phyloP scores from a whole-genome alignment of 53 echinoderm and acorn worm genomes.

The Patiria pectinifera region DNA sequence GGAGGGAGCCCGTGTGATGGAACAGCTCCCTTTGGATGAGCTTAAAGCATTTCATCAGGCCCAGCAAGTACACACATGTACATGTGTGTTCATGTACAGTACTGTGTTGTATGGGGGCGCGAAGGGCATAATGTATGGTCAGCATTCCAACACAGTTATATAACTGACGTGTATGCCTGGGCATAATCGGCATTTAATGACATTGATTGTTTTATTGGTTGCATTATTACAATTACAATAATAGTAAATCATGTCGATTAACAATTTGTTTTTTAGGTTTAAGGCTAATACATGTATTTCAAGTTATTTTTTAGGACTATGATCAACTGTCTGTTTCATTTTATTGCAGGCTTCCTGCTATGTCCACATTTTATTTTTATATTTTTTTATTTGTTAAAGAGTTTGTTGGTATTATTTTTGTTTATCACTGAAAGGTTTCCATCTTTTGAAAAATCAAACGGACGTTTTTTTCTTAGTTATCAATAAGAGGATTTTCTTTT shows the following conservation, averaged over 20 bases:
- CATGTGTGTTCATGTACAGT: neutral
- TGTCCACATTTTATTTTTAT: too few relatives aligned
- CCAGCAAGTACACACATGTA: conserved; percentile 8
- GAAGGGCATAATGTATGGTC: neutral
- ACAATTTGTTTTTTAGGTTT: neutral
- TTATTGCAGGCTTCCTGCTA: too few relatives aligned
- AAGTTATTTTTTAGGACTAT: too few relatives aligned
- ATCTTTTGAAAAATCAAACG: too few relatives aligned
- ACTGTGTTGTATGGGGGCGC: neutral
- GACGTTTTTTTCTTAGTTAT: too few relatives aligned
- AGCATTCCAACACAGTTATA: conserved; percentile 29
- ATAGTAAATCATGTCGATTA: too few relatives aligned
- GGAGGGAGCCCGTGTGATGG: conserved; percentile 21
- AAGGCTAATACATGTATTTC: neutral
- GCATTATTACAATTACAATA: too few relatives aligned
- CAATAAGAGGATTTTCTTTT: too few relatives aligned
- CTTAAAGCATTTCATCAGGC: conserved; percentile 13
- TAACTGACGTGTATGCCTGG: neutral
- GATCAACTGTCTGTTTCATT: too few relatives aligned
- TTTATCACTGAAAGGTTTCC: too few relatives aligned
- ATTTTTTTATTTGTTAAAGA: too few relatives aligned
- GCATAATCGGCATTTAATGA: neutral
- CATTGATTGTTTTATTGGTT: neutral
- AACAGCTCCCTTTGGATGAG: conserved; percentile 27
- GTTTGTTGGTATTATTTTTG: too few relatives aligned